Evolutionary conservation across 2,113 vertebrate species (phyloP).

Genomic region (Ceratotherium simum): DNA sequence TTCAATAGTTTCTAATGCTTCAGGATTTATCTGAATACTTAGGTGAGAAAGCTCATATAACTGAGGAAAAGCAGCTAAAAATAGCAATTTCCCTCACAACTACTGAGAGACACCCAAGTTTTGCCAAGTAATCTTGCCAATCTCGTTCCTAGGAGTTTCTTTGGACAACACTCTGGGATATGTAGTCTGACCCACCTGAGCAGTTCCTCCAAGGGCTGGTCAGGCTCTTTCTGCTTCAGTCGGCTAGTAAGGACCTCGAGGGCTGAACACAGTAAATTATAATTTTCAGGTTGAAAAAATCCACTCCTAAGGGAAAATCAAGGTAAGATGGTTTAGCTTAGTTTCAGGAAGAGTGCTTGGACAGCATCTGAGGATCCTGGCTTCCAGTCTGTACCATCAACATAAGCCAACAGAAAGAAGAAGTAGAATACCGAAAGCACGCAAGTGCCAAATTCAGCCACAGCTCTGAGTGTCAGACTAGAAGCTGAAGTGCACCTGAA

Average conservation of each 20-base stretch:
- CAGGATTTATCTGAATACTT: slow-evolving; percentile 5
- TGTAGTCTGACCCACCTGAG: slow-evolving; percentile 87
- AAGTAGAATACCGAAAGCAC: slow-evolving; percentile 4
- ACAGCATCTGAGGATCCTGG: background rate
- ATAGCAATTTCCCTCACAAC: slow-evolving; percentile 20
- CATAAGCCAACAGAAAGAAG: slow-evolving; percentile 22
- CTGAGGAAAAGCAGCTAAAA: background rate
- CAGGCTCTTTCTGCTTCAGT: slow-evolving; percentile 90
- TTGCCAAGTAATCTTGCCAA: background rate
- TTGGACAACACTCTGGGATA: background rate
- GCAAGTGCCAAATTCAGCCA: background rate
- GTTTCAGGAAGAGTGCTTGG: background rate
- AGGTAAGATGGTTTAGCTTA: background rate
- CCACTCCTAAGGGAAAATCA: slow-evolving; percentile 90
- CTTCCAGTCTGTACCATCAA: background rate
- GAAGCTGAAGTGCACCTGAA: background rate
- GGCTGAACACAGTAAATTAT: slow-evolving; percentile 89
- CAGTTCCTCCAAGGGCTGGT: slow-evolving; percentile 91
- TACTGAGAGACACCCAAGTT: background rate
- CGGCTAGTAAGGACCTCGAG: slow-evolving; percentile 90
- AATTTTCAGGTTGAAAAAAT: slow-evolving; percentile 91
- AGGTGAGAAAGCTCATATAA: background rate
- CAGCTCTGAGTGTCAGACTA: background rate
- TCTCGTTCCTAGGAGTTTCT: background rate
- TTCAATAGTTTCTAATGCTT: background rate